A percentile compares a stretch with the other conserved stretches of the same genome.
phyloP scores from a whole-genome alignment of 2,888 invertebrate genomes.

The Caenorhabditis afra region DNA sequence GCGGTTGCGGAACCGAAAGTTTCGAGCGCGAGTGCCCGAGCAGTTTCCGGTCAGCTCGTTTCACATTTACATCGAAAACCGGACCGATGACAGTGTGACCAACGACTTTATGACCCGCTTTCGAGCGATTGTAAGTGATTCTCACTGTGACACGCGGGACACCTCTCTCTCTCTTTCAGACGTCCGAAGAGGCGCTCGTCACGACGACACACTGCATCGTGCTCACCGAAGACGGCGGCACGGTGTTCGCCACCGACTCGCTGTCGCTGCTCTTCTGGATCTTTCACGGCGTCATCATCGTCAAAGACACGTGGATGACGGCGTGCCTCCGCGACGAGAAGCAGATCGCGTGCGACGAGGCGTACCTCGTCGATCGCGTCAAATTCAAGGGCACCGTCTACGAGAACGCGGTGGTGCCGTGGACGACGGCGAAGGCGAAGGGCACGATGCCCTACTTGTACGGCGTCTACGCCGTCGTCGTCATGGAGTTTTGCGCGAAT shows the following conservation, averaged over 20 bases:
- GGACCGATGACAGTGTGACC: not conserved
- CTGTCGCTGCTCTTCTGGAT: constrained; percentile 1
- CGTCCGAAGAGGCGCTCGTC: not conserved
- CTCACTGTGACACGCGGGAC: too few relatives aligned
- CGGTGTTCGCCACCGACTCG: constrained; percentile 3
- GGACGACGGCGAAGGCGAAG: constrained; percentile 12
- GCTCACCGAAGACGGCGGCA: constrained; percentile 2
- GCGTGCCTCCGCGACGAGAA: constrained; percentile 13
- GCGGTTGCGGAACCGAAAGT: not conserved
- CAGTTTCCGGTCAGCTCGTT: constrained; percentile 8
- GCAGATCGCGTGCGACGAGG: not conserved
- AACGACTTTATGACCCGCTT: constrained; percentile 9
- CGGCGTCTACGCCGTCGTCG: constrained; percentile 4
- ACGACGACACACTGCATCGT: constrained; percentile 15
- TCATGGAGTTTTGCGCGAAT: constrained; percentile 1
- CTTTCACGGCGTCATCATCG: constrained; percentile 18
- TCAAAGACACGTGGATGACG: constrained; percentile 23
- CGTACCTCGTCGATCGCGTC: constrained; percentile 12
- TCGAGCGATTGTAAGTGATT: constrained; percentile 21
- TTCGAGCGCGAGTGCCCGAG: constrained; percentile 4
- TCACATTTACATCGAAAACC: constrained; percentile 10
- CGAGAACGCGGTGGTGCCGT: constrained; percentile 12
- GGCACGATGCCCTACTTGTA: constrained; percentile 11
- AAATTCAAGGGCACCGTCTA: constrained; percentile 16
- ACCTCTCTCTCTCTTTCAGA: too few relatives aligned